Base-by-base conservation (phyloP, 2,797 vertebrate genomes). In the Salmo trutta region DNA sequence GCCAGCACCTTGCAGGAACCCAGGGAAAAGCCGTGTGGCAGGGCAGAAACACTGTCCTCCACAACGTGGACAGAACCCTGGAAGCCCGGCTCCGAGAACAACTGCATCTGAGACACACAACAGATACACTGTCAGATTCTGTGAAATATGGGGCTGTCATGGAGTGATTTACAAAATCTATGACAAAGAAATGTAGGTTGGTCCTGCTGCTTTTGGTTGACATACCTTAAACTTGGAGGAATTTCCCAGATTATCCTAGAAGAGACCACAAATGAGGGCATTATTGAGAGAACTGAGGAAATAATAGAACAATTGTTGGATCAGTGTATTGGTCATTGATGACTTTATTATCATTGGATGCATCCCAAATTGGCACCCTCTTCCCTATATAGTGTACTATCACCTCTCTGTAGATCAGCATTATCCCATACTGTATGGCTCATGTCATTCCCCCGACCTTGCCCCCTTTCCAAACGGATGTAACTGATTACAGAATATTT, bases 11-110 rank as follows among this genome's bases (percentile, higher is more conserved):
- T 96, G 90, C 96, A 97, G 77, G 97, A 99, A 74, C 92, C 95
- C 77, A 94, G 86, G 70, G 88, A 88, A 89, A 97, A 96, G 2
- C 88, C 92, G 10, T 93, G 85, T 27, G 92, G 92, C 81, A 97
- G 92, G 53, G 90, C 92, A 77, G 89, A 77, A 71, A 85, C 82
- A 33, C 87, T 93, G 85, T 94, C 93, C 87, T 95, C 95, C 88
- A 96, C 89, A 82, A 90, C 53, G 74, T 94, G 85, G 87, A 91
- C 89, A 16, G 82, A 84, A 73, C 97, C 97, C 88, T 95, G 92
- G 89, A 98, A 96, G 75, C 91, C 92, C 41, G 95, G 92, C 78
- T 98, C 95, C 51, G 97, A 96, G 93, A 97, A 99, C 88, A 98
- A 90, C 91, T 96, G 94, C 90, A 97, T 93, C 97, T 99, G 83